Conservation (phyloP, 2,797 vertebrate species). For the Neoniphon sammara region DNA sequence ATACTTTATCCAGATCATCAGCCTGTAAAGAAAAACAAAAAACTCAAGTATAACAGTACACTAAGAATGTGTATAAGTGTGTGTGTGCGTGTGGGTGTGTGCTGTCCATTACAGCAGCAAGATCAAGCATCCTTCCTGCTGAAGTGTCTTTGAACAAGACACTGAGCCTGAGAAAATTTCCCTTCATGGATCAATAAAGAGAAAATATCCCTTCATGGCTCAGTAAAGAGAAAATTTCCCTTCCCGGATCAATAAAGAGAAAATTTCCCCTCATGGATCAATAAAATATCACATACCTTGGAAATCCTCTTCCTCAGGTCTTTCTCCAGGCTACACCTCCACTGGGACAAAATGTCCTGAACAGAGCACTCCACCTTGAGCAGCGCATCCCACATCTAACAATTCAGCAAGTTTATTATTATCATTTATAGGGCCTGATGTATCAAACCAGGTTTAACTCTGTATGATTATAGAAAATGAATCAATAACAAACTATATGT, state of each 20-base stretch:
- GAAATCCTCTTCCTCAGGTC: conserved; percentile 76
- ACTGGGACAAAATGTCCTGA: conserved; percentile 59
- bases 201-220: too few relatives aligned
- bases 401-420: neutral
- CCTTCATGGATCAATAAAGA: too few relatives aligned
- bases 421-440: neutral
- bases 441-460: neutral
- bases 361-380: conserved; percentile 69
- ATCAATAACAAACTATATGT: neutral
- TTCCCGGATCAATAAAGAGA: too few relatives aligned
- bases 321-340: conserved; percentile 60
- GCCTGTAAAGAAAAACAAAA: conserved; percentile 53
- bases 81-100: neutral
- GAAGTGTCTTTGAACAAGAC: neutral
- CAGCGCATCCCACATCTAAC: conserved; percentile 80
- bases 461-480: neutral
- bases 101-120: neutral
- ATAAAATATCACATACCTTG: conserved; percentile 54
- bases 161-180: too few relatives aligned
- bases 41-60: neutral
- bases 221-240: too few relatives aligned
- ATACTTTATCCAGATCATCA: conserved; percentile 53
- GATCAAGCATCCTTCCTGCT: neutral
- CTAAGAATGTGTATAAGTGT: too few relatives aligned
- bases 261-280: neutral